Percentiles rank a stretch among this genome's conserved stretches.
These are phyloP conservation scores for Rhipidura dahli DNA, from an alignment of 2,113 vertebrate genomes.

Conservation along the genomic window DNA sequence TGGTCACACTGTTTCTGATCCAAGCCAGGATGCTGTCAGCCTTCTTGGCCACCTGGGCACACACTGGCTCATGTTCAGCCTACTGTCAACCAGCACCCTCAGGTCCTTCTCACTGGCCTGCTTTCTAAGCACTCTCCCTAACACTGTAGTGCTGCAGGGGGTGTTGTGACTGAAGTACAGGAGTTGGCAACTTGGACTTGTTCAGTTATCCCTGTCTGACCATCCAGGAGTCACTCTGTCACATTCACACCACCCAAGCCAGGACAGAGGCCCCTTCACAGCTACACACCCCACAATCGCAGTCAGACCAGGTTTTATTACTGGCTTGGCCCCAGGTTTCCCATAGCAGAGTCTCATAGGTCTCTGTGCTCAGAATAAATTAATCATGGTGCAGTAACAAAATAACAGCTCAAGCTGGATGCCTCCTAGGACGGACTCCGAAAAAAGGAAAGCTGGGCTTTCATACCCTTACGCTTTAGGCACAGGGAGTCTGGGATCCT, in stretches of 20 bases:
- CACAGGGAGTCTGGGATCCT: background rate
- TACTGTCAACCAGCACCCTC: background rate
- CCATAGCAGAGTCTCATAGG: background rate
- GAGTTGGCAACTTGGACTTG: background rate
- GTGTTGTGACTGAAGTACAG: background rate
- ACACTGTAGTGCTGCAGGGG: background rate
- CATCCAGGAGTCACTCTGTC: background rate
- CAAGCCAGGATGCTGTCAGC: background rate
- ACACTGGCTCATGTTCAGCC: background rate
- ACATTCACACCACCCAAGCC: background rate
- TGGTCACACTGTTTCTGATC: background rate
- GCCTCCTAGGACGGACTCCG: background rate
- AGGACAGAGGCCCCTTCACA: background rate
- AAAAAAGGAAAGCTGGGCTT: background rate
- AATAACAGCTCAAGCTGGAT: background rate
- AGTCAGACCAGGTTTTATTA: background rate
- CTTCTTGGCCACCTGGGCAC: background rate
- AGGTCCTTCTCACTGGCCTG: background rate
- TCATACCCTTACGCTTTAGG: background rate
- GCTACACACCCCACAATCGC: background rate
- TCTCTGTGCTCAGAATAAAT: background rate
- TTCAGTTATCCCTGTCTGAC: background rate
- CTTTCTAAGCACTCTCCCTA: background rate
- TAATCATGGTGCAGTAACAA: background rate
- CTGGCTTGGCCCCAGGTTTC: background rate